Base-by-base conservation (phyloP, 2,797 vertebrate species). In the Adrianichthys oophorus region DNA sequence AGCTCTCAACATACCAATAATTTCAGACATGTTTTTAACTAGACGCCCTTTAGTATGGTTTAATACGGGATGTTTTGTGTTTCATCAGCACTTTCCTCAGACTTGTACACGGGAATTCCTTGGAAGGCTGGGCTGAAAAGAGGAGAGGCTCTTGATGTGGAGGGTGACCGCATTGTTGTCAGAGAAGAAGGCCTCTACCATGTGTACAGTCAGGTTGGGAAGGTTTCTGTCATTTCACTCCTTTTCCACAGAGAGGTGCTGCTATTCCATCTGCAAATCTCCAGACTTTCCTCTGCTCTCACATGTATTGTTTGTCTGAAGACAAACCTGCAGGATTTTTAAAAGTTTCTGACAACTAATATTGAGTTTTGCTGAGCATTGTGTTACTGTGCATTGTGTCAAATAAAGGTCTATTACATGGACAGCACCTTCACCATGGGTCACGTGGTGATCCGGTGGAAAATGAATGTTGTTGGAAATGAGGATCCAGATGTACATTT, bases 171-270 rank as follows among this genome's bases (percentile, higher is more conserved):
- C 76, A 97, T 99, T 41, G 42, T 94, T 21, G 93, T 98, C 71
- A 92, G 86, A 76, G 94, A 98, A 86, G 92, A 93, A 0, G 97
- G 97, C 54, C 96, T 93, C 90, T 98, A 94, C 91, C 97, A 95
- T 50, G 94, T 98, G 70, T 98, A 98, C 74, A 94, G 97, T 41
- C 96, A 98, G 96, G 97, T 98, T 56, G 64, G 71, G 60, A 45
- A 2, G 2, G 16, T 18, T 50, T 21, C 21, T 68, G 59, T 44
- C 52, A 4, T 68, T 65, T n/a, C 41, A 48, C 5, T 0, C 1
- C 59, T 42, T 41, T 0, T 17, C 70, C 89, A 87, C 78, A 68
- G 4, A 71, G 73, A 7, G 84, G 69, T 24, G 64, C 75, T 78
- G 56, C 47, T 56, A n/a, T 43, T 52, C 73, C 58, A 10, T 52